Base-by-base conservation (phyloP, 2,797 vertebrate genomes). In the Pelobates cultripes region DNA sequence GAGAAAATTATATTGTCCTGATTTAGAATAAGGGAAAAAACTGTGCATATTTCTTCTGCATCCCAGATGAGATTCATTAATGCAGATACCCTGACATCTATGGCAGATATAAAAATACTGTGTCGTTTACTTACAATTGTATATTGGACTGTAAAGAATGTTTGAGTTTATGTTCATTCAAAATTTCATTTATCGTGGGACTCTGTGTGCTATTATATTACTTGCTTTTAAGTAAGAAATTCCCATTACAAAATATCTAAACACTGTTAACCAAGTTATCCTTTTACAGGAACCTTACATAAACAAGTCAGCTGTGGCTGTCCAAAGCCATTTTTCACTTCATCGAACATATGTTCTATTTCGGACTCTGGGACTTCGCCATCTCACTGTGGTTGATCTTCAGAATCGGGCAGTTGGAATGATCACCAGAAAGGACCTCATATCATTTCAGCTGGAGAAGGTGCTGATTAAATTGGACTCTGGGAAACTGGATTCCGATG, bases 361-460 rank as follows among this genome's bases (percentile, higher is more conserved):
- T 78, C 61, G 84, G 41, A 87, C 88, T 8, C 69, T 89, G 70
- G 87, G 88, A 43, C 86, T 90, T 28, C 69, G 83, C 67, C 88
- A 89, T 44, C 76, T 90, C 70, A 86, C 84, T 3, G 85, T 85
- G 66, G 79, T 88, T 75, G 85, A 90, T 68, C 43, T 1, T 0
- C 76, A 84, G 73, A 91, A 88, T 14, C 13, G 2, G 73, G 82
- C 86, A 57, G 85, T 85, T 80, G 86, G 86, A 4, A 84, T 87
- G 70, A 88, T 88, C 75, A 87, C 86, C 64, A 86, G 86, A 74
- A 89, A 88, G 60, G 83, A 90, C 67, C 86, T 89, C 68, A 87
- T 85, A 76, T 70, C 74, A 61, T 83, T 86, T n/a, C 71, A 43
- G 3, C 77, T 89, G 67, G 84, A 88, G 55, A 51, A 86, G 70